These are phyloP conservation scores for Oryzias javanicus DNA, from an alignment of 2,113 vertebrate species.

Conservation along the genomic window DNA sequence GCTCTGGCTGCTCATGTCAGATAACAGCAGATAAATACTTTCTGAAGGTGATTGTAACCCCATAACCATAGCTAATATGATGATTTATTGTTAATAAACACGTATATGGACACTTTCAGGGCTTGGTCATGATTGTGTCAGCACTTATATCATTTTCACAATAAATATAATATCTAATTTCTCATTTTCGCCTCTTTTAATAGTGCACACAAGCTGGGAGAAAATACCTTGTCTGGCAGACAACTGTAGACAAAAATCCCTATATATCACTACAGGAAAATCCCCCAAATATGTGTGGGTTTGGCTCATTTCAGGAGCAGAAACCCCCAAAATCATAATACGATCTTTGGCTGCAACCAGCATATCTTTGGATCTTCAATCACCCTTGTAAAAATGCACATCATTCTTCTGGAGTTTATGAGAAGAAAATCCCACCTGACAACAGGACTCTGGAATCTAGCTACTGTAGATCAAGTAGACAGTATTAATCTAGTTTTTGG, in stretches of 20 bases:
- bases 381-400: slow-evolving; percentile 1
- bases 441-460: slow-evolving; percentile 10
- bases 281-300: slow-evolving; percentile 41
- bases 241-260: slow-evolving; percentile 36
- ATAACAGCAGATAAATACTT: slow-evolving; percentile 40
- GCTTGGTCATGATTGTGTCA: slow-evolving; percentile 22
- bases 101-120: slow-evolving; percentile 29
- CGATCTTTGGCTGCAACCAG: slow-evolving; percentile 11
- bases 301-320: slow-evolving; percentile 30
- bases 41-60: slow-evolving; percentile 53
- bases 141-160: slow-evolving; percentile 30
- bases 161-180: slow-evolving; percentile 42
- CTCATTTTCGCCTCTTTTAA: slow-evolving; percentile 33
- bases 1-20: slow-evolving; percentile 40
- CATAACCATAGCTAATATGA: slow-evolving; percentile 55
- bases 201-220: slow-evolving; percentile 21
- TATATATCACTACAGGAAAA: slow-evolving; percentile 45
- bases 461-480: slow-evolving; percentile 14
- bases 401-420: slow-evolving; percentile 2
- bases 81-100: slow-evolving; percentile 58
- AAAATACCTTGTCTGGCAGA: slow-evolving; percentile 43
- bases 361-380: slow-evolving; percentile 13
- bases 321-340: slow-evolving; percentile 38
- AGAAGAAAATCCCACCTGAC: slow-evolving; percentile 15
- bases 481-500: not conserved